Evolutionary conservation across 2,888 invertebrate genomes (phyloP), one percentile per base, ranked within the genome.

Genomic region (Sminthurides aquaticus): DNA sequence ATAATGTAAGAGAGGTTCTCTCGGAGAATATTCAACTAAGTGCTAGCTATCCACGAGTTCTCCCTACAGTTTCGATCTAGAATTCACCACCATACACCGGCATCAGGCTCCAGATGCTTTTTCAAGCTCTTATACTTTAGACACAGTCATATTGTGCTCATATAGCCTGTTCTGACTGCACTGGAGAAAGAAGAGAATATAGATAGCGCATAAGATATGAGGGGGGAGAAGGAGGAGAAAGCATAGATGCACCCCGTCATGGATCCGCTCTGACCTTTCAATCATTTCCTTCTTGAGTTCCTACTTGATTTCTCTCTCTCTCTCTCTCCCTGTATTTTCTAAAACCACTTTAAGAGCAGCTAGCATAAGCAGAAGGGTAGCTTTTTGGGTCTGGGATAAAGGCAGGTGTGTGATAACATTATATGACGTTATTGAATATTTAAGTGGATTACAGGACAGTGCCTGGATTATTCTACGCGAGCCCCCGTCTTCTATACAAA

Each of bases 201-300:
- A 34, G 43, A 34, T 34, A 34, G 8, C 43, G 8, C 8, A 15
- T 11, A 34, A 34, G 43, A 34, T 34, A 34, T 5, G 8, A 15
- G 8, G 43, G 15, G 43, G 15, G 43, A 34, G 15, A 34, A n/a
- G n/a, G n/a, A n/a, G n/a, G n/a, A n/a, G n/a, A n/a, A n/a, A n/a
- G n/a, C n/a, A n/a, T n/a, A n/a, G 43, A 61, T 25, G 57, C 62
- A 62, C 63, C 63, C 62, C 43, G 43, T 34, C 49, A 56, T 28
- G 49, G 49, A 29, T 27, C 54, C 56, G 48, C 56, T 57, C 62
- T 62, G 62, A 62, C 62, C 62, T 62, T 43, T 56, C 62, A 62
- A 62, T 57, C 57, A 61, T 25, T 28, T 18, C 29, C 18, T 24
- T 55, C 20, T 26, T 55, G 26, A 55, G 22, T 49, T n/a, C 49